These are phyloP conservation scores for Elymnias hypermnestra DNA, from an alignment of 1,140 invertebrate species.

Conservation along the genomic window DNA sequence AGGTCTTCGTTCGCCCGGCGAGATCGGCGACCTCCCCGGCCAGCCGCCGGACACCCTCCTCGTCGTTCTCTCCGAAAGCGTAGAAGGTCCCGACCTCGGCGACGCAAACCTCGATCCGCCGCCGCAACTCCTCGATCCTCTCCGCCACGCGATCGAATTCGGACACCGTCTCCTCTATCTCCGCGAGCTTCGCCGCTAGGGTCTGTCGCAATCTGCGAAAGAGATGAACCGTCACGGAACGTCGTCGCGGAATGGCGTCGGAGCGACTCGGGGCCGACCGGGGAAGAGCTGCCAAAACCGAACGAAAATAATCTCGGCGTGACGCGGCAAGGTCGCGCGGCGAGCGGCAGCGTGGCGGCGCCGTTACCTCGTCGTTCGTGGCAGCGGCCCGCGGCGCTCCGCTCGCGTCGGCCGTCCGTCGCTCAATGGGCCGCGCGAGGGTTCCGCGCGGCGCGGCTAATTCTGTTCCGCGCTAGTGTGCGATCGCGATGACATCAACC, in stretches of 20 bases:
- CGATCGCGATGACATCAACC: conserved; percentile 70
- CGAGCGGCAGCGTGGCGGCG: conserved; percentile 11
- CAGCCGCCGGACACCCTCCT: conserved; percentile 74
- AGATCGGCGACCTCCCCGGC: conserved; percentile 75
- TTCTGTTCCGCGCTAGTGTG: conserved; percentile 59
- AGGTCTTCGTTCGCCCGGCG: conserved; percentile 78
- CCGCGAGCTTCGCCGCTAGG: conserved; percentile 69
- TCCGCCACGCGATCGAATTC: conserved; percentile 76
- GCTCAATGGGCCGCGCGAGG: conserved; percentile 66
- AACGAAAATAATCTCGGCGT: conserved; percentile 64
- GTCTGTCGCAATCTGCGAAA: conserved; percentile 72
- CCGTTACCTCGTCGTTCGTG: conserved; percentile 62
- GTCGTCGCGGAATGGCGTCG: conserved; percentile 26
- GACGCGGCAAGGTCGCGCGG: conserved; percentile 63
- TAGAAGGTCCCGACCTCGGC: conserved; percentile 81
- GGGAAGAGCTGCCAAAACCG: conserved; percentile 58
- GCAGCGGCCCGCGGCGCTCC: conserved; percentile 63
- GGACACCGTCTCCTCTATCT: conserved; percentile 67
- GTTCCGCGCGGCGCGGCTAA: conserved; percentile 56
- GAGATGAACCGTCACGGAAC: conserved; percentile 34
- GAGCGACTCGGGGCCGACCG: conserved; percentile 32
- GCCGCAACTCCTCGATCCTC: conserved; percentile 80
- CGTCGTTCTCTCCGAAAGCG: conserved; percentile 83
- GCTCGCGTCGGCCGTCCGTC: conserved; percentile 66
- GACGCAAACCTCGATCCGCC: conserved; percentile 79